Evolutionary conservation across 1,140 invertebrate genomes (phyloP).

Genomic region (Wasmannia auropunctata): DNA sequence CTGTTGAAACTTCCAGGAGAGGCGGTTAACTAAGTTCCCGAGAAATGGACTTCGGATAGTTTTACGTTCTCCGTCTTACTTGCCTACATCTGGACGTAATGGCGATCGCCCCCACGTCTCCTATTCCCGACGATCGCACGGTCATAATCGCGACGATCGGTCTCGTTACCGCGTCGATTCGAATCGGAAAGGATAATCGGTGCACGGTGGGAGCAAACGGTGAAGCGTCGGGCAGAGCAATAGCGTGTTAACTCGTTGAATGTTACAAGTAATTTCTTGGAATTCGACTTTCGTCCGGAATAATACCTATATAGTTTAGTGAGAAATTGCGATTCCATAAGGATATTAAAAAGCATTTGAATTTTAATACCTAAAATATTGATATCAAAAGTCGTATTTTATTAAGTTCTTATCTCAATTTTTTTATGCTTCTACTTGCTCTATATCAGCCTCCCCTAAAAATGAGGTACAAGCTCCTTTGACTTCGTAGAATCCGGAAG

Average conservation of each 20-base stretch:
- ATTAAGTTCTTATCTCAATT: not conserved
- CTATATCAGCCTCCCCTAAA: not conserved
- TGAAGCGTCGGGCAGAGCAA: not conserved
- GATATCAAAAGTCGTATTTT: not conserved
- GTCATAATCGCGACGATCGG: conserved; percentile 42
- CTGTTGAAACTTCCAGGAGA: conserved; percentile 79
- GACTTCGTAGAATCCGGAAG: not conserved
- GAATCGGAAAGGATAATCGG: conserved; percentile 37
- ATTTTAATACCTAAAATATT: not conserved
- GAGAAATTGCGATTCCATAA: not conserved
- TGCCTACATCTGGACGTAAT: conserved; percentile 64
- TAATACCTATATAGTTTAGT: not conserved
- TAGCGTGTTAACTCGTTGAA: not conserved
- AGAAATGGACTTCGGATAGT: conserved; percentile 71
- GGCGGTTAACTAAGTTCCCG: conserved; percentile 78
- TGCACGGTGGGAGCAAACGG: not conserved
- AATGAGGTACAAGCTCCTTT: not conserved
- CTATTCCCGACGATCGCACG: conserved; percentile 55
- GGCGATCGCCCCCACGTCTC: conserved; percentile 51
- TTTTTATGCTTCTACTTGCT: not conserved
- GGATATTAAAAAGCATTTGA: not conserved
- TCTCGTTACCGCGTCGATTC: conserved; percentile 40
- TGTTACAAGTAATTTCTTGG: not conserved
- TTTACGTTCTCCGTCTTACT: conserved; percentile 65
- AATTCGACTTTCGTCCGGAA: not conserved